Percentiles rank a stretch among this genome's conserved stretches.
phyloP scores from a whole-genome alignment of 2,113 vertebrate genomes.

The Calyptommatus sinebrachiatus region DNA sequence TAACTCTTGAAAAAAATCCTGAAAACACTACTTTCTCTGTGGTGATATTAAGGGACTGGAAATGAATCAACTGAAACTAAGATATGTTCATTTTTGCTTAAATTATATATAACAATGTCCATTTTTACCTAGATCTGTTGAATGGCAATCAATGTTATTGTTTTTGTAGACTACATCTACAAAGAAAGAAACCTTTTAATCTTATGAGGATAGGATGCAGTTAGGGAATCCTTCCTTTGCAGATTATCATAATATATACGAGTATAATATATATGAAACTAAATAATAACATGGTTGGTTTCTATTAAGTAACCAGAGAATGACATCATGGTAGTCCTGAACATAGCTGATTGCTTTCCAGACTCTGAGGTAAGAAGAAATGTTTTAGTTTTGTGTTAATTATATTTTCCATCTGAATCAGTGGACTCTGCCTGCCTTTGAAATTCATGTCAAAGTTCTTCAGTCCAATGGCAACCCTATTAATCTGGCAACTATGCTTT shows the following conservation, averaged over 20 bases:
- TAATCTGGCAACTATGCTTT: slow-evolving; percentile 23
- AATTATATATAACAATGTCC: background rate
- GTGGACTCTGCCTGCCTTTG: slow-evolving; percentile 34
- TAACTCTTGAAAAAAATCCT: too few relatives aligned
- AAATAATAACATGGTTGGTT: slow-evolving; percentile 55
- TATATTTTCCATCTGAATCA: slow-evolving; percentile 55
- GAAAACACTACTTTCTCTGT: too few relatives aligned
- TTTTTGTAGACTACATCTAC: slow-evolving; percentile 17
- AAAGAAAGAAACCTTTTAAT: slow-evolving; percentile 30
- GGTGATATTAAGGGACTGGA: background rate
- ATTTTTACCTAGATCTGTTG: background rate
- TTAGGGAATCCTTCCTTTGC: slow-evolving; percentile 41
- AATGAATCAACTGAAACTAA: background rate
- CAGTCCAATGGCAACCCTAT: slow-evolving; percentile 3
- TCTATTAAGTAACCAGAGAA: slow-evolving; percentile 49
- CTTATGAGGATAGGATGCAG: slow-evolving; percentile 19
- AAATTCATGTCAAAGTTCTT: slow-evolving; percentile 22
- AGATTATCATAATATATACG: slow-evolving; percentile 15
- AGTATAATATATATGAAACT: slow-evolving; percentile 26
- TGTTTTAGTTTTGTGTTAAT: background rate
- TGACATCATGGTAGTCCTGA: slow-evolving; percentile 34
- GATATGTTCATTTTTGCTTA: background rate
- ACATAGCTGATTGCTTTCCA: slow-evolving; percentile 47
- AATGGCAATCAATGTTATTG: background rate
- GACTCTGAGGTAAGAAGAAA: slow-evolving; percentile 39